Base-by-base conservation (phyloP, 2,797 vertebrate species). In the Pantherophis alleghaniensis region DNA sequence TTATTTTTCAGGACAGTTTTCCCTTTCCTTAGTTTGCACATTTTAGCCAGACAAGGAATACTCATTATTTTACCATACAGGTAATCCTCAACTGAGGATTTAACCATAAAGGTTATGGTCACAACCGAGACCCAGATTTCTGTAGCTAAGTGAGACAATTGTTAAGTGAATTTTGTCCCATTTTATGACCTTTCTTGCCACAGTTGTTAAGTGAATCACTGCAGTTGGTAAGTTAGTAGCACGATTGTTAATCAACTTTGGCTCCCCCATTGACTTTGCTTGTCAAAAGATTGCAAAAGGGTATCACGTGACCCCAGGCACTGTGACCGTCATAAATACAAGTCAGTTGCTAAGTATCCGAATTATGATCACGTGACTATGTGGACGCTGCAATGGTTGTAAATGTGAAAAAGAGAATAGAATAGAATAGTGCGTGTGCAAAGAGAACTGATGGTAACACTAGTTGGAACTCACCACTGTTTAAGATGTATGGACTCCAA, bases 1-100 rank as follows among this genome's bases (percentile, higher is more conserved):
- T 94, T n/a, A 96, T 53, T 93, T 97, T 96, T 96, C 18, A 28
- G 87, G 91, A 55, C 89, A 2, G 0, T 91, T 89, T 90, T 42
- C 37, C n/a, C 2, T 1, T 4, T 0, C 3, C 2, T 53, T 56
- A 20, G 13, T 53, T 47, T 20, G 24, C 37, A 37, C 1, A 11
- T 24, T 42, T 1, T 32, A 28, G 11, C 55, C 18, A 24, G 37
- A 32, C 16, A 24, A 10, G 53, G 18, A 55, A 16, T 2, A 13
- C 7, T 10, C 5, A 32, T 6, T 5, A 2, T 22, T 79, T 42
- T 79, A 79, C 37, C 1, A 32, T 69, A 32, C 66, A 0, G 66
- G 14, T 32, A 32, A 66, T n/a, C 13, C 66, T 69, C 14, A 37
- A 37, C 37, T 37, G 37, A 37, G 37, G 37, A 37, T 37, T 37